A percentile compares a stretch with the other conserved stretches of the same genome.
These are phyloP conservation scores for Alauda arvensis DNA, from an alignment of 2,797 vertebrate species.

Conservation along the genomic window DNA sequence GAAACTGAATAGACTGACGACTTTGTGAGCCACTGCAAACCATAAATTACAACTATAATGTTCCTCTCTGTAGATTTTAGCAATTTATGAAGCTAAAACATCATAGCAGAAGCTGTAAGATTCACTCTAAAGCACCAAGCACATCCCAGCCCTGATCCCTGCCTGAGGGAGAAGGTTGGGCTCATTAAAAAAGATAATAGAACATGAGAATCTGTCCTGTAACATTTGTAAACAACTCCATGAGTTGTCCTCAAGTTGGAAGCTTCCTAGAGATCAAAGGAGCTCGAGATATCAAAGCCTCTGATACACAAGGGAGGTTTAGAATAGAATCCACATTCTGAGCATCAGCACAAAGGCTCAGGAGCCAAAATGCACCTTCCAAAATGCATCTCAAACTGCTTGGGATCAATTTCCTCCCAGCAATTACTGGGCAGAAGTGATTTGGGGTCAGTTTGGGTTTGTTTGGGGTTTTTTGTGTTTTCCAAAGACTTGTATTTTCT, in stretches of 20 bases:
- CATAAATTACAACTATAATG: neutral
- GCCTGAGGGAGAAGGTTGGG: neutral
- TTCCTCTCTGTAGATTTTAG: neutral
- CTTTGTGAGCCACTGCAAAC: neutral
- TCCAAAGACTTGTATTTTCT: neutral
- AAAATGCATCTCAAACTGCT: neutral
- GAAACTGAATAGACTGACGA: neutral
- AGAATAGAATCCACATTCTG: neutral
- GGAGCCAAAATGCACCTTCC: neutral
- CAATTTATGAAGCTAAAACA: neutral
- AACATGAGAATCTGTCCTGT: neutral
- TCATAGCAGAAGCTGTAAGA: neutral
- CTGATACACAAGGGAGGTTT: neutral
- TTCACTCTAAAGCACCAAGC: neutral
- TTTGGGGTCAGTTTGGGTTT: neutral
- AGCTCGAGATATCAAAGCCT: neutral
- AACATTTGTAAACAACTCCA: neutral
- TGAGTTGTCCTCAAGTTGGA: neutral
- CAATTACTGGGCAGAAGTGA: neutral
- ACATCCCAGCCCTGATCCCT: neutral
- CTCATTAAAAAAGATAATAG: neutral
- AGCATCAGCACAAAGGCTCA: neutral
- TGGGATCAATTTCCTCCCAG: neutral
- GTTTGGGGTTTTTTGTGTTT: neutral
- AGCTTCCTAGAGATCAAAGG: slow-evolving; percentile 17